Base-by-base conservation (phyloP, 2,888 invertebrate species). In the Furcula furcula region DNA sequence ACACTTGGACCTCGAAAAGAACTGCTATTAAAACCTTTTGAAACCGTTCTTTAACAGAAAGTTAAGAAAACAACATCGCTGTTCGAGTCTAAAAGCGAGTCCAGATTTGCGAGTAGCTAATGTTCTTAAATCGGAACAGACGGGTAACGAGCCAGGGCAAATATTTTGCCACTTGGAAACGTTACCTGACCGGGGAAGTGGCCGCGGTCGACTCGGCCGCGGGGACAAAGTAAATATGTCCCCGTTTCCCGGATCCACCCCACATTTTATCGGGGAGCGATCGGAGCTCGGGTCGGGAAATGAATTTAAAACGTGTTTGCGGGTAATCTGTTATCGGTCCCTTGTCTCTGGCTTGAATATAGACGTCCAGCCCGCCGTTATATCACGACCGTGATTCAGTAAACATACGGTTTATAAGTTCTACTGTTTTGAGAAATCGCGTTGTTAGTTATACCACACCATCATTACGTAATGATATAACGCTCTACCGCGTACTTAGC, bases 271-370 rank as follows among this genome's bases (percentile, higher is more conserved):
- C 86, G 85, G 78, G 77, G 79, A 81, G 80, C 84, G 86, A 86
- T 87, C 86, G 86, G 78, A 74, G 79, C 79, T 76, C 77, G 87
- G 86, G 86, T 85, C 84, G 86, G 86, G 85, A 85, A 87, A 86
- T 86, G 86, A 88, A 86, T 88, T 88, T 86, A 87, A 88, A 87
- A 86, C 87, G 86, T 88, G 88, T 88, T 87, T 88, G 88, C 80
- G 88, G 88, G 88, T 88, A 88, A 88, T 88, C 88, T 88, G 86
- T 88, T 87, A 88, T 86, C 88, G 86, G 88, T 85, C 87, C 86
- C 88, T 85, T 86, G 88, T 86, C 85, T 85, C 83, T 73, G 68
- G 71, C 74, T 70, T 66, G 79, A 82, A 87, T 85, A 83, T 83
- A 86, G 86, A 84, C 84, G 80, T 87, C 78, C 78, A 70, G 68